A percentile compares a stretch with the other conserved stretches of the same genome.
These are phyloP conservation scores for Hanleya hanleyi DNA, from an alignment of 2,888 invertebrate genomes.

Conservation along the genomic window DNA sequence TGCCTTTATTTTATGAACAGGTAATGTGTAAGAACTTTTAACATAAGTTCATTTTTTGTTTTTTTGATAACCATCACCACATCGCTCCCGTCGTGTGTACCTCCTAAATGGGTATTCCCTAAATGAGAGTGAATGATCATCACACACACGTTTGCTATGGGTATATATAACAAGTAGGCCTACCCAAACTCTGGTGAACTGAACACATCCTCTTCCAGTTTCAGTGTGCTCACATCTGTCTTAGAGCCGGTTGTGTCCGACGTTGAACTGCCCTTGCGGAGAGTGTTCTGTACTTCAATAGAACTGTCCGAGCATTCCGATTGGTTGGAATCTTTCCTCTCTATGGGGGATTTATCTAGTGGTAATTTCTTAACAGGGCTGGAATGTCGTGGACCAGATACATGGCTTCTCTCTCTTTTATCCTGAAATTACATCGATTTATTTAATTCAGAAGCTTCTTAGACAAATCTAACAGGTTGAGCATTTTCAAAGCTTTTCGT, in stretches of 20 bases:
- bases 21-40: too few relatives aligned
- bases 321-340: conserved; percentile 66
- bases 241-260: conserved; percentile 41
- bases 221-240: conserved; percentile 31
- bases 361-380: conserved; percentile 56
- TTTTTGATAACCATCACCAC: too few relatives aligned
- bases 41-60: too few relatives aligned
- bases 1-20: too few relatives aligned
- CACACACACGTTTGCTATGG: too few relatives aligned
- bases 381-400: conserved; percentile 49
- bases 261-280: conserved; percentile 44
- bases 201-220: conserved; percentile 60
- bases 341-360: conserved; percentile 57
- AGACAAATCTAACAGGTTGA: too few relatives aligned
- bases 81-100: too few relatives aligned
- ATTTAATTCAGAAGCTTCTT: not conserved
- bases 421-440: conserved; percentile 8
- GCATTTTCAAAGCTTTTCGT: too few relatives aligned
- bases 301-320: conserved; percentile 68
- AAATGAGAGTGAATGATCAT: too few relatives aligned
- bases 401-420: conserved; percentile 12
- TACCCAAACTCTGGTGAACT: conserved; percentile 55
- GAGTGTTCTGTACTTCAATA: conserved; percentile 51
- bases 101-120: too few relatives aligned
- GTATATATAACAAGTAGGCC: too few relatives aligned